These are phyloP conservation scores for Cheiracanthium punctorium DNA, from an alignment of 2,888 invertebrate species.

Conservation along the genomic window DNA sequence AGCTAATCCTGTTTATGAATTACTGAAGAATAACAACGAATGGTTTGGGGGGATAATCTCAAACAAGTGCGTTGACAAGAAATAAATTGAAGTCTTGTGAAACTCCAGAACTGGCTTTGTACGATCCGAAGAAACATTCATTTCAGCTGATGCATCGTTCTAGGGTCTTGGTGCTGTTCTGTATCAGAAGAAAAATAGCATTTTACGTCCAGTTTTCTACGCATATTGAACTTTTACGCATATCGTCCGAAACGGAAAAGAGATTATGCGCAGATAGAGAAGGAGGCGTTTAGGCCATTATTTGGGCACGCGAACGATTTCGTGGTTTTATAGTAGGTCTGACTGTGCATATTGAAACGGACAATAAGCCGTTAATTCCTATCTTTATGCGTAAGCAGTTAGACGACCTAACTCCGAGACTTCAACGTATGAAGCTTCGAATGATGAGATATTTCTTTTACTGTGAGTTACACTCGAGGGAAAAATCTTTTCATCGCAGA, in stretches of 20 bases:
- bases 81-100: background rate
- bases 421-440: background rate
- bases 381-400: conserved; percentile 56
- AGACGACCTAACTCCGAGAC: background rate
- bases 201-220: conserved; percentile 74
- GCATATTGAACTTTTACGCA: conserved; percentile 74
- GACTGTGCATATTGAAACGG: conserved; percentile 74
- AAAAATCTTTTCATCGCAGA: background rate
- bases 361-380: conserved; percentile 75
- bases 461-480: background rate
- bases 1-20: conserved; percentile 1
- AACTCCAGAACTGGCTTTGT: conserved; percentile 2
- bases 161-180: background rate
- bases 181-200: conserved; percentile 72
- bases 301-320: conserved; percentile 74
- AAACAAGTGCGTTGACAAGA: background rate
- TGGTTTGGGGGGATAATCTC: background rate
- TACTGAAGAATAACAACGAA: background rate
- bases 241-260: conserved; percentile 73
- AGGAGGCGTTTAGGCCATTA: conserved; percentile 75
- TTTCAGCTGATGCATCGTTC: conserved; percentile 14
- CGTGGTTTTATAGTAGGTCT: conserved; percentile 74
- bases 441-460: background rate
- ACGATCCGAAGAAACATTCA: conserved; percentile 7
- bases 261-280: conserved; percentile 76